Evolutionary conservation across 2,113 vertebrate species (phyloP).

Genomic region (Istiophorus platypterus): DNA sequence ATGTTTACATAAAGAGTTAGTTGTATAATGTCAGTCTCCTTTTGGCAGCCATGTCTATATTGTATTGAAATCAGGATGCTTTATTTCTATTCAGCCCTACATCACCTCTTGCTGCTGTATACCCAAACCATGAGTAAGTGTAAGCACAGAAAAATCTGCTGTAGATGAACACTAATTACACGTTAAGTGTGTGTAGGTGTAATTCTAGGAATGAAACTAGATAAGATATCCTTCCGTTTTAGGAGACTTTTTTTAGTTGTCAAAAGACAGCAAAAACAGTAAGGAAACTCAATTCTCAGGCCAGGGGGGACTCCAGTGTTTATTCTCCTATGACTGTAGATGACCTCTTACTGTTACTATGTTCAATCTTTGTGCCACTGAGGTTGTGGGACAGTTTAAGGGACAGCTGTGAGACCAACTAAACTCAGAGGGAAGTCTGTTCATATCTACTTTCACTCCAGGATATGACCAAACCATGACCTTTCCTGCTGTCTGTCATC

Average conservation of each 20-base stretch:
- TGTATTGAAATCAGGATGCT: not conserved
- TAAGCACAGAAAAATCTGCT: not conserved
- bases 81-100: not conserved
- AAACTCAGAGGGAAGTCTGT: conserved; percentile 48
- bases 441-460: conserved; percentile 55
- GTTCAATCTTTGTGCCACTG: conserved; percentile 27
- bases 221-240: not conserved
- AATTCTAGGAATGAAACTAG: not conserved
- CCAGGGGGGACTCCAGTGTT: conserved; percentile 30
- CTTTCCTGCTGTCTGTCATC: conserved; percentile 57
- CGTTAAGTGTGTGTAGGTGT: not conserved
- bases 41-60: not conserved
- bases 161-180: not conserved
- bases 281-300: conserved; percentile 5
- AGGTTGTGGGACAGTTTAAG: conserved; percentile 72
- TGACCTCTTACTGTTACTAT: conserved; percentile 34
- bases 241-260: conserved; percentile 21
- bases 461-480: conserved; percentile 68
- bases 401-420: conserved; percentile 41
- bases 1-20: not conserved
- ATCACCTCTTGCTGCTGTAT: not conserved
- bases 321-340: conserved; percentile 36
- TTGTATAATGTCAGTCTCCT: not conserved
- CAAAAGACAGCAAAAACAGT: conserved; percentile 59
- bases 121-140: not conserved